Evolutionary conservation across 2,113 vertebrate species (phyloP).

Genomic region (Cyphomyrus discorhynchus): DNA sequence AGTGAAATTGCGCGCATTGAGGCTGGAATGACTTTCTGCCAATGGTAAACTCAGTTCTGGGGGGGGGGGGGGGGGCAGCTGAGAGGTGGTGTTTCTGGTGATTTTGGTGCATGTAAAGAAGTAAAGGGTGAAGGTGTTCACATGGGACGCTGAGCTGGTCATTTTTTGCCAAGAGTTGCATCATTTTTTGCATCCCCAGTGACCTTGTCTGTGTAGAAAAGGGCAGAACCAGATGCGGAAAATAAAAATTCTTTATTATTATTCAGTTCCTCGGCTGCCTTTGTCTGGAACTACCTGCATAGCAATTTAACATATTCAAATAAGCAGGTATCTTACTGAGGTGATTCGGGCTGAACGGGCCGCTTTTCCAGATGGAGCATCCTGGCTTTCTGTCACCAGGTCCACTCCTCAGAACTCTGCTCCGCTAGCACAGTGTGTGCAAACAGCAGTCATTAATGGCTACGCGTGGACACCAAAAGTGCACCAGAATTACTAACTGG

Average conservation of each 20-base stretch:
- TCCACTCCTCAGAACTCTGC: not conserved
- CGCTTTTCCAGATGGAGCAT: not conserved
- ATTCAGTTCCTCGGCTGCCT: constrained; percentile 8
- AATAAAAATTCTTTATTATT: constrained; percentile 17
- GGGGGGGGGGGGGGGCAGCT: constrained; percentile 22
- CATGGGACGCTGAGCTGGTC: constrained; percentile 44
- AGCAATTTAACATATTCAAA: constrained; percentile 1
- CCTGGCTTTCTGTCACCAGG: not conserved
- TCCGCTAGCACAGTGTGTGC: not conserved
- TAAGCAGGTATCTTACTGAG: not conserved
- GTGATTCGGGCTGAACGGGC: not conserved
- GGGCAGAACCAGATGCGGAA: constrained; percentile 37
- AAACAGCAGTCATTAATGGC: not conserved
- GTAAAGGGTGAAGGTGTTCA: constrained; percentile 41
- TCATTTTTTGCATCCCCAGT: constrained; percentile 43
- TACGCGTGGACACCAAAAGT: not conserved
- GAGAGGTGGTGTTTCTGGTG: not conserved
- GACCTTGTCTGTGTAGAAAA: constrained; percentile 37
- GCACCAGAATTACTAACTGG: not conserved
- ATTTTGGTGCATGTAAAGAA: constrained; percentile 32
- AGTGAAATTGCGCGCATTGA: constrained; percentile 52
- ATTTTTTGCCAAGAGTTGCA: constrained; percentile 45
- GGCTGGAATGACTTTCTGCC: constrained; percentile 45
- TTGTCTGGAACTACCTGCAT: not conserved
- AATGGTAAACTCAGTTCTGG: constrained; percentile 45